Evolutionary conservation across 2,797 vertebrate genomes (phyloP), one percentile per base, ranked within the genome.

Genomic region (Bufotes viridis): DNA sequence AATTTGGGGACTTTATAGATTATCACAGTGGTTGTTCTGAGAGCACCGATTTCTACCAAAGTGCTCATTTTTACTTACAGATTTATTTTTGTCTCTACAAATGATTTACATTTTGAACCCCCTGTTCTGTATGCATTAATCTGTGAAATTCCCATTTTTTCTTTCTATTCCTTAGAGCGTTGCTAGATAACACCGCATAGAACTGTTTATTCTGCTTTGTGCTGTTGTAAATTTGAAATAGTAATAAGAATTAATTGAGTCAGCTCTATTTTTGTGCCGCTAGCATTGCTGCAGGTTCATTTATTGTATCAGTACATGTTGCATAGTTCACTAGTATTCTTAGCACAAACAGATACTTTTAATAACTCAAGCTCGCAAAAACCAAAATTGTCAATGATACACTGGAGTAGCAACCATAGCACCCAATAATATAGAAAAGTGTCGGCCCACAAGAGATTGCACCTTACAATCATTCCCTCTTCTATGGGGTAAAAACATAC

Each of bases 241-340:
- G 63, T 85, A 78, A 65, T 29, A 65, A 55, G 60, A 85, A 85
- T 78, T 67, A 78, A 85, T 55, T 78, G 84, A 85, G 84, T 85
- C 74, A 78, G 84, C 84, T 78, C n/a, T 22, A 78, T 85, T 85
- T 78, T 53, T 78, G 60, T 78, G 84, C 84, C 74, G 75, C 58
- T 78, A 22, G 84, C 84, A 34, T 53, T 78, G 74, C 84, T 55
- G n/a, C 60, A 26, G 74, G 84, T 78, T 85, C 74, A 85, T 85
- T 85, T 85, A 85, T 85, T 78, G 58, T 85, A 85, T 49, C 72
- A 85, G 74, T 20, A 78, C 84, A 85, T 85, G 74, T 76, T 85
- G 84, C 67, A 75, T 85, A 85, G 84, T 85, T 85, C 74, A 85
- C 78, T 85, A 78, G 84, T 78, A 85, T 78, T 67, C 86, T 82